Base-by-base conservation (phyloP, 2,888 invertebrate species). In the Sycophila texana region DNA sequence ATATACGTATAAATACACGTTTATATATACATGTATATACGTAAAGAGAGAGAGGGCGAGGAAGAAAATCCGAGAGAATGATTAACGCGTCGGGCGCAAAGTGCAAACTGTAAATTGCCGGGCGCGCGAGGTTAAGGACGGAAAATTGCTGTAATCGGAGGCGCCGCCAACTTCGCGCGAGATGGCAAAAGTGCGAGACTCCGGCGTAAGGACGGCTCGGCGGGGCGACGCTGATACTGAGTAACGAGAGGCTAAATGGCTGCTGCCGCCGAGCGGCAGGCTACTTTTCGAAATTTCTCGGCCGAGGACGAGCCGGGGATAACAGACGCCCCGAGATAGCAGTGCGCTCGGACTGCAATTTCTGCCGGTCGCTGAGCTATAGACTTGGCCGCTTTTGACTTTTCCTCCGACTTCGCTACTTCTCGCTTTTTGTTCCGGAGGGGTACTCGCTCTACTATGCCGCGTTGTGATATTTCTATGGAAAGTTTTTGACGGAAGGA, bases 61-160 rank as follows among this genome's bases (percentile, higher is more conserved):
- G 67, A 30, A 26, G 51, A n/a, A 51, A 51, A 72, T 49, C 74
- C 55, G 66, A 55, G 74, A 55, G 74, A 74, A 74, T 74, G 74
- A 74, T 74, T 74, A 74, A 74, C 74, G 74, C 71, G 39, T 53
- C 22, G 13, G 51, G 13, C 60, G 57, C 39, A 57, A 71, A 76
- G 47, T 65, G 70, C 61, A 49, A 68, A 75, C 68, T 75, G 61
- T 75, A 76, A 76, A 73, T 63, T 73, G 73, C 66, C 58, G 66
- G 72, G 72, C 61, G 49, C 60, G 61, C 22, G 51, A 39, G 30
- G 47, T 30, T n/a, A 53, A 13, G 30, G 53, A 30, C 53, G 75
- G 75, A 26, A 68, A 75, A 75, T 75, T 68, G 77, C 60, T 60
- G 77, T 77, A 77, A 77, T 60, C 77, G 77, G 77, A 73, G 67